Conservation (phyloP, 2,888 invertebrate genomes). For the Phortica magna region DNA sequence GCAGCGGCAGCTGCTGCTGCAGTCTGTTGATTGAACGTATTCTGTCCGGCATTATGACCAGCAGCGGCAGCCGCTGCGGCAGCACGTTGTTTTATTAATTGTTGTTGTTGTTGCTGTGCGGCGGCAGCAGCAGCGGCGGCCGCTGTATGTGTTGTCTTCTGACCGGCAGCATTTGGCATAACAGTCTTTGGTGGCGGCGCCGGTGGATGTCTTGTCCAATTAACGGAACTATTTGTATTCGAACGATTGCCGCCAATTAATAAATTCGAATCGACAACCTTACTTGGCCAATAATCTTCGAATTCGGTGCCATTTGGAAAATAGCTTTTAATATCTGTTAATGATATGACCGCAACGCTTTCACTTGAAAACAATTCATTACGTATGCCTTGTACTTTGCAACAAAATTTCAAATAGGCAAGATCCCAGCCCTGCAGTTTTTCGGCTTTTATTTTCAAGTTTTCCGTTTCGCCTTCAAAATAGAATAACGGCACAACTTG, state of each 20-base stretch:
- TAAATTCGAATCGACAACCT: constrained; percentile 90
- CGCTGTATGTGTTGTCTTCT: constrained; percentile 57
- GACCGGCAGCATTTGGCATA: constrained; percentile 53
- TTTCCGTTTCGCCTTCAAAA: constrained; percentile 92
- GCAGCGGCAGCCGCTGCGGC: constrained; percentile 59
- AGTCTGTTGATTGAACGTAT: constrained; percentile 61
- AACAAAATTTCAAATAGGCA: constrained; percentile 95
- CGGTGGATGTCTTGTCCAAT: constrained; percentile 88
- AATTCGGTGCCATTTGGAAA: constrained; percentile 93
- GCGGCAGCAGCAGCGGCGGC: constrained; percentile 52
- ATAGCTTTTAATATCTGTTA: constrained; percentile 93
- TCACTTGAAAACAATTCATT: constrained; percentile 95
- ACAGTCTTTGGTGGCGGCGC: constrained; percentile 81
- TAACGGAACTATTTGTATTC: constrained; percentile 80
- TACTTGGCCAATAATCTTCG: constrained; percentile 95
- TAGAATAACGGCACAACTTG: constrained; percentile 96
- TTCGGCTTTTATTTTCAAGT: constrained; percentile 91
- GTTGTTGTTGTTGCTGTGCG: constrained; percentile 64
- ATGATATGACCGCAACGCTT: constrained; percentile 92
- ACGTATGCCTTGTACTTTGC: constrained; percentile 94
- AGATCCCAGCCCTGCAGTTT: constrained; percentile 94
- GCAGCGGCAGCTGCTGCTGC: constrained; percentile 46
- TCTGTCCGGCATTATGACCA: constrained; percentile 64
- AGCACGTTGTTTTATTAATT: constrained; percentile 68
- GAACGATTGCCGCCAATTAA: constrained; percentile 83